Conservation (phyloP, 2,797 vertebrate genomes). For the Kryptolebias ocellatus region DNA sequence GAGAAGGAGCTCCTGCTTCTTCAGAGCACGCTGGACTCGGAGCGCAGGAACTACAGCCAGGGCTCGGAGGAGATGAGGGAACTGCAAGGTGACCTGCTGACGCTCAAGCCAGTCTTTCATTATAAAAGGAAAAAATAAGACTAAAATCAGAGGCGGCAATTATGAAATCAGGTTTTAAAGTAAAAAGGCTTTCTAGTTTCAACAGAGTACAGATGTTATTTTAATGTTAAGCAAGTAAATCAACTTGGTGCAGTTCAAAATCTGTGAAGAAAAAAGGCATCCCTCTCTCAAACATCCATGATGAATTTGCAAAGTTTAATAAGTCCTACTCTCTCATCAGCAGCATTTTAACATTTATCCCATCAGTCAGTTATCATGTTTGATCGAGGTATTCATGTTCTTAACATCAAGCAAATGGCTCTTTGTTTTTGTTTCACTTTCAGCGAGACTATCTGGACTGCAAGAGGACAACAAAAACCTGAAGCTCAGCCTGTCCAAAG, state of each 20-base stretch:
- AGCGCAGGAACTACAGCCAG: slow-evolving; percentile 92
- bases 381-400: no score
- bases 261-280: background rate
- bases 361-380: no score
- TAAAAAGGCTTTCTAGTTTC: no score
- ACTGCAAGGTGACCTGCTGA: slow-evolving; percentile 87
- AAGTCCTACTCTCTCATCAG: no score
- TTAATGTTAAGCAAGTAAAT: background rate
- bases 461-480: slow-evolving; percentile 94
- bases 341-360: no score
- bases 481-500: slow-evolving; percentile 90
- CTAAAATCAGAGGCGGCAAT: background rate
- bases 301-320: no score
- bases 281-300: no score
- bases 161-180: background rate
- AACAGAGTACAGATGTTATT: background rate
- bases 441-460: slow-evolving; percentile 89
- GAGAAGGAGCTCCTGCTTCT: slow-evolving; percentile 93
- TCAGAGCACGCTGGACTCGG: slow-evolving; percentile 92
- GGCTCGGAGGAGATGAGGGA: slow-evolving; percentile 97
- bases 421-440: slow-evolving; percentile 15
- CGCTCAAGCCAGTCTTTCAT: background rate
- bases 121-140: background rate
- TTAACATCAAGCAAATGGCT: background rate
- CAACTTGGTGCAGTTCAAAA: no score